phyloP scores from a whole-genome alignment of 2,888 invertebrate species.

The Salpingus planirostris region DNA sequence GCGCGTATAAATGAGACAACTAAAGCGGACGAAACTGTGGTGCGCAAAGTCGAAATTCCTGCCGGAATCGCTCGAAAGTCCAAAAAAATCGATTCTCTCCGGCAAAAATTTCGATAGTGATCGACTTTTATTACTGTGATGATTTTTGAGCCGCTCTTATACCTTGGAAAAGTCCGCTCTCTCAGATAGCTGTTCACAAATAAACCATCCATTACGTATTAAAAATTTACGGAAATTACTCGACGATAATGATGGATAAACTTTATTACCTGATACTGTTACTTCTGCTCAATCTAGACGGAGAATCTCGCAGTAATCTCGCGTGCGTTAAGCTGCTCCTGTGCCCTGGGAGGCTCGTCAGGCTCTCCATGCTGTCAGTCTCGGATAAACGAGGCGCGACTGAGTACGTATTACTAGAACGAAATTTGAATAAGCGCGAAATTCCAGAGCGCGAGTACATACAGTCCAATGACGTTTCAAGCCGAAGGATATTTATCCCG shows the following conservation, averaged over 20 bases:
- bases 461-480: too few species aligned
- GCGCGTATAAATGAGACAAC: slow-evolving; percentile 14
- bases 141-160: too few species aligned
- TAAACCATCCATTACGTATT: too few species aligned
- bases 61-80: too few species aligned
- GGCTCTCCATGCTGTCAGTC: slow-evolving; percentile 80
- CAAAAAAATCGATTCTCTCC: too few species aligned
- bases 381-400: slow-evolving; percentile 74
- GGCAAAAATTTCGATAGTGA: too few species aligned
- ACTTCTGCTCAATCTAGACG: slow-evolving; percentile 74
- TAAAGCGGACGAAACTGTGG: slow-evolving; percentile 23
- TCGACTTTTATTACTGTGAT: too few species aligned
- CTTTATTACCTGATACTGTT: slow-evolving; percentile 78
- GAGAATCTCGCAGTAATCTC: slow-evolving; percentile 58
- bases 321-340: slow-evolving; percentile 66
- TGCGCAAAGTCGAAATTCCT: slow-evolving; percentile 14
- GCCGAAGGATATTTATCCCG: too few species aligned
- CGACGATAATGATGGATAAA: background rate
- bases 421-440: too few species aligned
- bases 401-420: slow-evolving; percentile 59
- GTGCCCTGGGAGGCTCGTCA: slow-evolving; percentile 49
- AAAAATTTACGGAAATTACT: slow-evolving; percentile 1
- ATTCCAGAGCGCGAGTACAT: too few species aligned
- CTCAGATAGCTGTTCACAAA: slow-evolving; percentile 66
- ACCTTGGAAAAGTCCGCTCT: slow-evolving; percentile 91